A percentile compares a stretch with the other conserved stretches of the same genome.
These are phyloP conservation scores for Sapajus apella DNA, from an alignment of 2,113 vertebrate genomes.

Conservation along the genomic window DNA sequence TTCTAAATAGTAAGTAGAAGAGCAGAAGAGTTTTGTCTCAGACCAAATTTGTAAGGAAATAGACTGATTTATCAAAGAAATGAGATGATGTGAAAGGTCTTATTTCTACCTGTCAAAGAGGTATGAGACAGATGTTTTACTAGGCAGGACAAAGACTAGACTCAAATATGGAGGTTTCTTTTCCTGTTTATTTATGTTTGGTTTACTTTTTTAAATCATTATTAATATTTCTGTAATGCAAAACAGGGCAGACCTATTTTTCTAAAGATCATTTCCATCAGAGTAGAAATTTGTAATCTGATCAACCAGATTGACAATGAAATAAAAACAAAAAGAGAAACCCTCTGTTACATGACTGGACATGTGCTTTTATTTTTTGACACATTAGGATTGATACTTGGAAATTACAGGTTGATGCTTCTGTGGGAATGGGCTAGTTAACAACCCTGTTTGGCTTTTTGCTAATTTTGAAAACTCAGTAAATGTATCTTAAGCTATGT, in stretches of 20 bases:
- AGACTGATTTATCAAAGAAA: constrained; percentile 51
- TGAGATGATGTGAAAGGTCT: constrained; percentile 35
- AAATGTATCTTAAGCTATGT: background rate
- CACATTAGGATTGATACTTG: constrained; percentile 55
- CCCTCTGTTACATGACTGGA: constrained; percentile 65
- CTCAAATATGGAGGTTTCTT: constrained; percentile 65
- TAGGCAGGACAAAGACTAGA: constrained; percentile 63
- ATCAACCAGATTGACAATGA: constrained; percentile 73
- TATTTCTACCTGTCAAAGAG: constrained; percentile 75
- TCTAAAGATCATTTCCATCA: constrained; percentile 77
- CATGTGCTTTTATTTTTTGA: constrained; percentile 62
- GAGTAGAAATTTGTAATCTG: constrained; percentile 80
- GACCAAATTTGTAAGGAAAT: constrained; percentile 52
- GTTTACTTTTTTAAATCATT: constrained; percentile 47
- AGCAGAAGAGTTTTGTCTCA: background rate
- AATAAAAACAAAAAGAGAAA: constrained; percentile 62
- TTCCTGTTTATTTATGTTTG: constrained; percentile 31
- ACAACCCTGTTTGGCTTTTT: background rate
- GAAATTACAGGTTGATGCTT: constrained; percentile 38
- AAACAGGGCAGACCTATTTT: constrained; percentile 77
- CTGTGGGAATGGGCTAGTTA: background rate
- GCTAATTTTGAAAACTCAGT: constrained; percentile 22
- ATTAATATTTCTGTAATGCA: constrained; percentile 71
- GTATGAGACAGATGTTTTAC: constrained; percentile 69
- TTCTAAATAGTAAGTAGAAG: background rate